phyloP scores from a whole-genome alignment of 2,113 vertebrate species.

The Galeopterus variegatus region DNA sequence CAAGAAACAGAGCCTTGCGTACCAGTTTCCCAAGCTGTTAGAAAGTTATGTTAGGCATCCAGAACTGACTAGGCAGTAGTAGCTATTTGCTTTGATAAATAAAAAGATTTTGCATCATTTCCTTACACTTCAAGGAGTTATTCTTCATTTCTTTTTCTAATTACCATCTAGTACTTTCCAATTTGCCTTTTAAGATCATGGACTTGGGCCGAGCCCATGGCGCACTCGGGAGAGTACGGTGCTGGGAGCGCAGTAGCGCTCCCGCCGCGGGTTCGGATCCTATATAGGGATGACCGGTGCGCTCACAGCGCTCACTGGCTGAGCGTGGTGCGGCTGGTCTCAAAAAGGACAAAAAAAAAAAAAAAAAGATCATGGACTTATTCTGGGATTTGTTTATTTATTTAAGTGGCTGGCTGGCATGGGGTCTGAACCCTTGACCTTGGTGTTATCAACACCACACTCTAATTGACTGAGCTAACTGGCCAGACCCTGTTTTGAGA shows the following conservation, averaged over 20 bases:
- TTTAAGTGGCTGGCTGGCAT: no score
- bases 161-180: not conserved
- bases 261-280: no score
- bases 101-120: not conserved
- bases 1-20: not conserved
- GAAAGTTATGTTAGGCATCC: slow-evolving; percentile 1
- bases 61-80: not conserved
- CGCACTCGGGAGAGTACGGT: no score
- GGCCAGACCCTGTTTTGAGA: not conserved
- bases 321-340: no score
- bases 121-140: not conserved
- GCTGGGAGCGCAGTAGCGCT: no score
- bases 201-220: no score
- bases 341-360: no score
- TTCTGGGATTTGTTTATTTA: not conserved
- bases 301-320: no score
- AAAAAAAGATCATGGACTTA: not conserved
- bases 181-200: not conserved
- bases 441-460: no score
- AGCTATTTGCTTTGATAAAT: not conserved
- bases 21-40: not conserved
- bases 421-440: no score
- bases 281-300: no score
- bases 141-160: not conserved
- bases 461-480: no score